Percentiles rank a stretch among this genome's conserved stretches.
Conservation (phyloP, 2,888 invertebrate species). For the Norana najaformis region DNA sequence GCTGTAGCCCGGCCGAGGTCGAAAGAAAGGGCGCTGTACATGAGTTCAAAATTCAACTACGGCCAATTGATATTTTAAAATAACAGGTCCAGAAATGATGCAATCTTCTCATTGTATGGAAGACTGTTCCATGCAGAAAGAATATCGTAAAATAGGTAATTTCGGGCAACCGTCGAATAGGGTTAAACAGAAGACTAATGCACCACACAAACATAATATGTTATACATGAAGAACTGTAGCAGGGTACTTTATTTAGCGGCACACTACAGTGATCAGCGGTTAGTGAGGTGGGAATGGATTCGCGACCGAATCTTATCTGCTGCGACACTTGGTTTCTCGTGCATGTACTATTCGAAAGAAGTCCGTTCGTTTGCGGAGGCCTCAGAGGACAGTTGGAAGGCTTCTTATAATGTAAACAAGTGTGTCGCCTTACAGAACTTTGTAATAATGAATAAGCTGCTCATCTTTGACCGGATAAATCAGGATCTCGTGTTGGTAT, state of each 20-base stretch:
- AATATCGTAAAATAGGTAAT: too few relatives aligned
- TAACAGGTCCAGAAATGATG: too few relatives aligned
- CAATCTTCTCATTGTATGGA: too few relatives aligned
- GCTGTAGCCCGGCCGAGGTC: too few relatives aligned
- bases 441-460: constrained; percentile 13
- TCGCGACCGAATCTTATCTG: neutral
- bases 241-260: neutral
- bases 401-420: neutral
- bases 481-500: constrained; percentile 13
- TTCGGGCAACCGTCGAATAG: too few relatives aligned
- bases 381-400: neutral
- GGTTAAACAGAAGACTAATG: too few relatives aligned
- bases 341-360: neutral
- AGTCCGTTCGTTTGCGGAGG: neutral
- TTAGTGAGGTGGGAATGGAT: neutral
- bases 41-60: too few relatives aligned
- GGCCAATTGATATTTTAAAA: too few relatives aligned
- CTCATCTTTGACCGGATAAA: constrained; percentile 6
- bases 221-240: neutral
- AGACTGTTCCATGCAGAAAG: too few relatives aligned
- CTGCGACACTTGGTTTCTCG: neutral
- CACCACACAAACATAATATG: too few relatives aligned
- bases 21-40: too few relatives aligned
- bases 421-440: neutral
- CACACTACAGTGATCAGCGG: neutral